Evolutionary conservation across 2,797 vertebrate species (phyloP).

Genomic region (Falco concolor): DNA sequence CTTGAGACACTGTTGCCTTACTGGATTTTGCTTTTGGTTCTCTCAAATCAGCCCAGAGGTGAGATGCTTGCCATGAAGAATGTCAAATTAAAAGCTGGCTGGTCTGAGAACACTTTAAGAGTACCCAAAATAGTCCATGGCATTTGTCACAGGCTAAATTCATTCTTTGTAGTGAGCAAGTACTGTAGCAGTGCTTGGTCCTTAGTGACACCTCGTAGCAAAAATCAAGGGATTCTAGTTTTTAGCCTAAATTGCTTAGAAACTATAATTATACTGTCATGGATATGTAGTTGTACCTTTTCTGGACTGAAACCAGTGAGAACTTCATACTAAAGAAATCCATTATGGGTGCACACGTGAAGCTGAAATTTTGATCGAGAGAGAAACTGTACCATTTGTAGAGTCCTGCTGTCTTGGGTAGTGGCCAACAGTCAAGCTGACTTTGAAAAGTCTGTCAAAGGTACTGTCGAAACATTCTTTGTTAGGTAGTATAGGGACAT

Average conservation of each 20-base stretch:
- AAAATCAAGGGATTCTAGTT: not conserved
- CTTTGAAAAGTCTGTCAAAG: not conserved
- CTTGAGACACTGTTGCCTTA: not conserved
- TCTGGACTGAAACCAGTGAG: not conserved
- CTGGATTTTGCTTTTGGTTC: not conserved
- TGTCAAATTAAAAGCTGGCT: not conserved
- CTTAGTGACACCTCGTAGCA: not conserved
- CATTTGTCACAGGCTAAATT: not conserved
- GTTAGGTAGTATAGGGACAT: not conserved
- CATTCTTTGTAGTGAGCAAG: rapidly evolving
- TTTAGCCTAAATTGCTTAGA: not conserved
- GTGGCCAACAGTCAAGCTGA: not conserved
- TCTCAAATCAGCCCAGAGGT: not conserved
- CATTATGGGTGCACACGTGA: not conserved
- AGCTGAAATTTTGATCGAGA: not conserved
- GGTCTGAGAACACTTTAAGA: not conserved
- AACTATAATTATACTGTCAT: not conserved
- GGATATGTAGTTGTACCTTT: not conserved
- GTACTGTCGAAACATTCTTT: not conserved
- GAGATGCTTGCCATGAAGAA: not conserved
- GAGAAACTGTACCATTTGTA: not conserved
- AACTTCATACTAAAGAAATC: not conserved
- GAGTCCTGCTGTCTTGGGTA: not conserved
- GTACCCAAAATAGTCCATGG: not conserved
- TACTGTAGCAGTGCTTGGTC: not conserved